These are phyloP conservation scores for Ditylenchus weischeri DNA, from an alignment of 2,888 invertebrate species.

Conservation along the genomic window DNA sequence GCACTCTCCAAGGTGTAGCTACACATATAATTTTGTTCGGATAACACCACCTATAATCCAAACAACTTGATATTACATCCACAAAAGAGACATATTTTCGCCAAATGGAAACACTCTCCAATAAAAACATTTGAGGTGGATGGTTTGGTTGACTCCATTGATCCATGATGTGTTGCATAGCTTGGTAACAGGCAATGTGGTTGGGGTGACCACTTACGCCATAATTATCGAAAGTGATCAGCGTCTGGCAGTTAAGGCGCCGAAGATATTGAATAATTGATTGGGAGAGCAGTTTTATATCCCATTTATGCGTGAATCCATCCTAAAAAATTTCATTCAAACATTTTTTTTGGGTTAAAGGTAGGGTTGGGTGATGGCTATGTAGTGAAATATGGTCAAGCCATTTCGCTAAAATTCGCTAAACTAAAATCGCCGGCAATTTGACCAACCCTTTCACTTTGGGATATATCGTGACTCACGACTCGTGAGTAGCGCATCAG, in stretches of 20 bases:
- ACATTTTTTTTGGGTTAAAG: too few relatives aligned
- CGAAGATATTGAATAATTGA: conserved; percentile 29
- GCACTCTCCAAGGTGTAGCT: conserved; percentile 1
- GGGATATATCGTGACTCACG: too few relatives aligned
- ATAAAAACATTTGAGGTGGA: conserved; percentile 47
- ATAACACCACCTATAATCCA: conserved; percentile 68
- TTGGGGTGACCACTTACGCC: conserved; percentile 90
- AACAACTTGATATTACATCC: conserved; percentile 57
- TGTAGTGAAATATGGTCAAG: too few relatives aligned
- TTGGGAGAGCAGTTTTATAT: conserved; percentile 28
- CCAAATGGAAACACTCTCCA: conserved; percentile 57
- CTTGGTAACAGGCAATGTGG: conserved; percentile 65
- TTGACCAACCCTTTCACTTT: too few relatives aligned
- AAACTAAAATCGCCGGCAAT: too few relatives aligned
- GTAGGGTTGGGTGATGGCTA: too few relatives aligned
- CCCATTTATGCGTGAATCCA: conserved; percentile 61
- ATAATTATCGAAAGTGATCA: conserved; percentile 87
- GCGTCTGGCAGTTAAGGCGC: conserved; percentile 47
- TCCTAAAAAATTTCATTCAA: conserved; percentile 62
- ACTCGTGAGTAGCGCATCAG: too few relatives aligned
- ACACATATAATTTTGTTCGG: conserved; percentile 63
- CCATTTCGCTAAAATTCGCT: too few relatives aligned
- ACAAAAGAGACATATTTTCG: conserved; percentile 59
- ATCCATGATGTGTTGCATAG: conserved; percentile 44
- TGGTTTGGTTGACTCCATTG: conserved; percentile 41